Evolutionary conservation across 2,888 invertebrate genomes (phyloP), one percentile per base, ranked within the genome.

Genomic region (Cremastinae sp.): DNA sequence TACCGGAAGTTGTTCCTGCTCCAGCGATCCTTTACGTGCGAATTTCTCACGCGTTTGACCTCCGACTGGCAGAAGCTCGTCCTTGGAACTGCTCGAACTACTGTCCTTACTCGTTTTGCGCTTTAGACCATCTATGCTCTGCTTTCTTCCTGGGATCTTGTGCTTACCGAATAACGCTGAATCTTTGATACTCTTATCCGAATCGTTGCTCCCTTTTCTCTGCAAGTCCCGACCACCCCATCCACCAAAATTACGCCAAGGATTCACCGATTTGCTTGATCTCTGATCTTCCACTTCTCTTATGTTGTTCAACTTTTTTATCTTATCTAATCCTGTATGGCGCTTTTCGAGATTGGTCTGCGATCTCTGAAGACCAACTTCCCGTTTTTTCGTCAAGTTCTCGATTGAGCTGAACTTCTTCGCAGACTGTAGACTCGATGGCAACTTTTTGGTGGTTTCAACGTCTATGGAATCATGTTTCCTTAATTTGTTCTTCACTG

Each of bases 51-150:
- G 75, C 1, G 78, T 28, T 18, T 80, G 75, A 53, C 77, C 78
- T 2, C 83, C 80, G 5, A n/a, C 28, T 9, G 80, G 12, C 9
- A 82, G 75, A 49, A 83, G 82, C 61, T 86, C 87, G 47, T 88
- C 87, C 56, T 84, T 87, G 0, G 86, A 83, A 53, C 83, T 85
- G 47, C 84, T 85, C 2, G 85, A 84, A 41, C 83, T 84, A 22
- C 87, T 86, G 49, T 86, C 84, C 39, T 87, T 87, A 64, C 86
- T 87, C 0, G 86, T 84, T 68, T 84, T 85, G 20, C 85, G 79
- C 69, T 83, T 87, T 0, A 86, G 55, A 22, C 75, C 81, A 35
- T 87, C 87, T 18, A 84, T 75, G 51, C 85, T 88, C 14, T 82
- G 78, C 47, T 87, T 86, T 28, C 85, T 80, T 3, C 49, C 70